phyloP scores from a whole-genome alignment of 2,888 invertebrate species.

The Agonum fuliginosum region DNA sequence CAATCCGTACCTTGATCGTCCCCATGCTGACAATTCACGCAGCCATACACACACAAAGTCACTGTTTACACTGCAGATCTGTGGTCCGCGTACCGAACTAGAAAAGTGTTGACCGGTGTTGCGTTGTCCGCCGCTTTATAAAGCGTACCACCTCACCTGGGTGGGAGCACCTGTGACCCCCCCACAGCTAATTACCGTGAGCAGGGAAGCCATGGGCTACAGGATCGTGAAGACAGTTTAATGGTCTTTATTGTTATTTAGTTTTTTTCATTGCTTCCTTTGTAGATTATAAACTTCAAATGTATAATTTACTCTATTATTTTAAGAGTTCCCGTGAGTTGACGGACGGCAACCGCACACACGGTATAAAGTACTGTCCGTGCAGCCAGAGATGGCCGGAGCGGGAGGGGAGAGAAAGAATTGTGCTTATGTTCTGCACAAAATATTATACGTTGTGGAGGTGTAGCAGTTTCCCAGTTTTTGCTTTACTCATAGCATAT shows the following conservation, averaged over 20 bases:
- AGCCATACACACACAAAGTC: conserved; percentile 22
- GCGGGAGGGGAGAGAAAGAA: too few relatives aligned
- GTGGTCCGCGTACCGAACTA: conserved; percentile 1
- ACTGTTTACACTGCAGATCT: conserved; percentile 9
- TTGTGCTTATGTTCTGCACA: too few relatives aligned
- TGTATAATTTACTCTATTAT: too few relatives aligned
- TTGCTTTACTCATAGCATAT: too few relatives aligned
- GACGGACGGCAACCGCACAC: too few relatives aligned
- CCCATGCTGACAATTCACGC: conserved; percentile 9
- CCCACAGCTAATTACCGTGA: background rate
- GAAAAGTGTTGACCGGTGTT: conserved; percentile 8
- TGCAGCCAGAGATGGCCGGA: too few relatives aligned
- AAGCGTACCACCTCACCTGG: conserved; percentile 21
- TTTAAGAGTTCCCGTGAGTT: too few relatives aligned
- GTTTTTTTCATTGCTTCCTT: background rate
- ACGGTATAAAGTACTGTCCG: too few relatives aligned
- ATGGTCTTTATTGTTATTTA: background rate
- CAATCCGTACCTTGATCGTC: conserved; percentile 14
- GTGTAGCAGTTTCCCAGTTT: too few relatives aligned
- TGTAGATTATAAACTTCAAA: background rate
- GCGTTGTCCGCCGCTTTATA: conserved; percentile 37
- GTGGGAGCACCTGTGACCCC: conserved; percentile 30
- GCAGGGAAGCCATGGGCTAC: too few relatives aligned
- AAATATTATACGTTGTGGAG: too few relatives aligned
- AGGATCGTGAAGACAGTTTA: background rate